Percentiles rank a stretch among this genome's conserved stretches.
Evolutionary conservation across 1,140 invertebrate species (phyloP).

Genomic region (Trichogramma pretiosum): DNA sequence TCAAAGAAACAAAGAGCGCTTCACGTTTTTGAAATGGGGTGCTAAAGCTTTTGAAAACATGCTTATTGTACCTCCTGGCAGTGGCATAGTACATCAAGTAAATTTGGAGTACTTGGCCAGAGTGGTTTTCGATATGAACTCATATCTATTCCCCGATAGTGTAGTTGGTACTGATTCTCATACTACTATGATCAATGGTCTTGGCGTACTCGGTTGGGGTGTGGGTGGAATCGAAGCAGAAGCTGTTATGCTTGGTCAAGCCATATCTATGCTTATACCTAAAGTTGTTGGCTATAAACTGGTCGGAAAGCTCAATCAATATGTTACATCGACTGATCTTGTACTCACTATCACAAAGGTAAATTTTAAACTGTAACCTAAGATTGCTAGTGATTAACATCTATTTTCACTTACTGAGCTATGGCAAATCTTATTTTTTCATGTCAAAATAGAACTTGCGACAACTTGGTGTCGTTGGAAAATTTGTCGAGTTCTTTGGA

Average conservation of each 20-base stretch:
- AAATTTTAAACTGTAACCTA: no score
- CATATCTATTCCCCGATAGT: conserved; percentile 82
- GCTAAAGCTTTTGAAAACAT: conserved; percentile 92
- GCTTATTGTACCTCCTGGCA: conserved; percentile 95
- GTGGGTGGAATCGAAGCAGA: conserved; percentile 80
- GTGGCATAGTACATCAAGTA: conserved; percentile 97
- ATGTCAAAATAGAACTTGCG: conserved; percentile 84
- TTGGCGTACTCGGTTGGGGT: conserved; percentile 72
- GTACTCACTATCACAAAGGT: conserved; percentile 97
- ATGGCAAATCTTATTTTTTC: no score
- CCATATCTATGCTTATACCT: conserved; percentile 92
- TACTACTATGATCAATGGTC: conserved; percentile 97
- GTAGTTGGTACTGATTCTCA: conserved; percentile 98
- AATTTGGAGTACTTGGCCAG: conserved; percentile 93
- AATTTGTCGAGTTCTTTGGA: conserved; percentile 98
- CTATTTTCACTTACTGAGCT: no score
- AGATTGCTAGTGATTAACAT: not conserved
- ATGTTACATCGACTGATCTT: conserved; percentile 94
- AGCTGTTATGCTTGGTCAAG: conserved; percentile 88
- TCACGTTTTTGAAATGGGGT: conserved; percentile 96
- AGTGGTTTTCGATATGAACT: conserved; percentile 78
- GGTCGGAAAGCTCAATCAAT: conserved; percentile 66
- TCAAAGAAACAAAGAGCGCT: conserved; percentile 91
- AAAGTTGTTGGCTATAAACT: conserved; percentile 93
- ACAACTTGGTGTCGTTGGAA: conserved; percentile 91